Conservation (phyloP, 2,888 invertebrate genomes). For the Saturnia japonica region DNA sequence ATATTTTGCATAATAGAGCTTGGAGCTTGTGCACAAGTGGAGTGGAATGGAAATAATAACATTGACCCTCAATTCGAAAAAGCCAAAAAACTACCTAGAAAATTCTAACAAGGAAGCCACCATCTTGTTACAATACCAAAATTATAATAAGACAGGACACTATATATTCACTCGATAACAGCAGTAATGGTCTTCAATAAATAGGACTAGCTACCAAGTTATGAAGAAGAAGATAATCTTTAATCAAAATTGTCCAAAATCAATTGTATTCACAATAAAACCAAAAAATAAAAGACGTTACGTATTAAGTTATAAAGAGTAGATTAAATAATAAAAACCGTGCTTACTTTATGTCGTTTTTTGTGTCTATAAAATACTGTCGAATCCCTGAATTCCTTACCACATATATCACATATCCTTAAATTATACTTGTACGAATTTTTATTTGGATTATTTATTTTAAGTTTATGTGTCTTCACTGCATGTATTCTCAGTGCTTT, state of each 20-base stretch:
- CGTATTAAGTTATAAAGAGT: not conserved
- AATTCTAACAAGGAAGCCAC: too few relatives aligned
- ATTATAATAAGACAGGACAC: too few relatives aligned
- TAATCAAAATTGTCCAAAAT: not conserved
- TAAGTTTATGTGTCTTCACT: slow-evolving; percentile 43
- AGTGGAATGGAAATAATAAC: too few relatives aligned
- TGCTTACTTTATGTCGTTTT: slow-evolving; percentile 45
- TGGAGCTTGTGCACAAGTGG: too few relatives aligned
- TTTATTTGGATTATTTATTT: slow-evolving; percentile 36
- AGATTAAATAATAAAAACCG: not conserved
- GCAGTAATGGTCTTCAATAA: too few relatives aligned
- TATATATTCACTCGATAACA: too few relatives aligned
- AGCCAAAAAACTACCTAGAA: too few relatives aligned
- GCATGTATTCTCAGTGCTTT: slow-evolving; percentile 53
- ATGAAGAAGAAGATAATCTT: not conserved
- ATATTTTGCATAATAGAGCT: too few relatives aligned
- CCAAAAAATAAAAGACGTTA: not conserved
- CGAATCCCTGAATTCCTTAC: slow-evolving; percentile 32
- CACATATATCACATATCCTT: slow-evolving; percentile 52
- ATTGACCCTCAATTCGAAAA: too few relatives aligned
- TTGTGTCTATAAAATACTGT: slow-evolving; percentile 47
- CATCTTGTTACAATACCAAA: too few relatives aligned
- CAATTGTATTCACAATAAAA: not conserved
- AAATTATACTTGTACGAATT: slow-evolving; percentile 22
- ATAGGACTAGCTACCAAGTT: too few relatives aligned